Evolutionary conservation across 2,113 vertebrate species (phyloP), one percentile per base, ranked within the genome.

Genomic region (Phoenicopterus ruber): DNA sequence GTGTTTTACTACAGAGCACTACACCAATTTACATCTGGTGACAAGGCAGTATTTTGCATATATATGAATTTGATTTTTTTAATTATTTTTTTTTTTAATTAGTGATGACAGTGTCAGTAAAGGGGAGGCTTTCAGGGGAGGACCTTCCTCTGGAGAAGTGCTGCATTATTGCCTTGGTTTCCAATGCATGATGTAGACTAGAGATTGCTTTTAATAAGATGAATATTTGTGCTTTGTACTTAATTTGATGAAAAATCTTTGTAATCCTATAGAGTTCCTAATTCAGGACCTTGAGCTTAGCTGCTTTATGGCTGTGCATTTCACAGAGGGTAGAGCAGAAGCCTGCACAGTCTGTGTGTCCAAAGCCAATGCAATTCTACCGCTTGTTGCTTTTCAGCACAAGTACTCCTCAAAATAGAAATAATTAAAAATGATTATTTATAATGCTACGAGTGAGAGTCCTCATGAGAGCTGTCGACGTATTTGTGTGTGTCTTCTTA

Each of bases 141-240:
- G 42, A 47, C 50, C 42, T 34, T 42, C 42, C 52, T 6, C 44
- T 67, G 47, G 7, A 84, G 52, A 57, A 38, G 4, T 11, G 38
- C 7, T 46, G 86, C 2, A 1, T n/a, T 31, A 49, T 4, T 7
- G 3, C 28, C 31, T 46, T 14, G 4, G 29, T 10, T 88, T 54
- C 32, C 65, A 40, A 12, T 0, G 0, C 34, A 9, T 0, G 13
- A 11, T 5, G 7, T 6, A 59, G n/a, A 44, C 3, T 42, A 26
- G 29, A 49, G 32, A 4, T 13, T 42, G 32, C 50, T 78, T 81
- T 22, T 31, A 77, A 25, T 4, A 16, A 46, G 54, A 44, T 26
- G 14, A 6, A 0, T 12, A 17, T 36, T 54, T n/a, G 17, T 29
- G 24, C 69, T 16, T 54, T 55, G 44, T 28, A 65, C 59, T 63